A percentile compares a stretch with the other conserved stretches of the same genome.
Evolutionary conservation across 2,888 invertebrate species (phyloP).

Genomic region (Chironomus riparius): DNA sequence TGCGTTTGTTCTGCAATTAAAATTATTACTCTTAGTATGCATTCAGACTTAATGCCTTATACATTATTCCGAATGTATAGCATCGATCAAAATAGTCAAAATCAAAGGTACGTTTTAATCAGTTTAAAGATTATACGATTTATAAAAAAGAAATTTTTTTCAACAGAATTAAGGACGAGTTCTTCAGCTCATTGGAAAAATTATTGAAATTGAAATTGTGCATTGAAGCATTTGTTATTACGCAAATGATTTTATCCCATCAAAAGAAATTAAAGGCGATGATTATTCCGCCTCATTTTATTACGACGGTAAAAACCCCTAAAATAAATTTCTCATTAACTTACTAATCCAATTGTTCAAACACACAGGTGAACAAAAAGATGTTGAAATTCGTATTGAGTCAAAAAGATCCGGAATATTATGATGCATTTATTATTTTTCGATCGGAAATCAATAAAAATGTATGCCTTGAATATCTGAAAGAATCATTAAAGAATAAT

Average conservation of each 20-base stretch:
- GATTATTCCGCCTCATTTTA: slow-evolving; percentile 34
- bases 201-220: slow-evolving; percentile 39
- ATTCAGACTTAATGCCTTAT: background rate
- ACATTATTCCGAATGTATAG: too few species aligned
- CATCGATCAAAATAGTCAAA: too few species aligned
- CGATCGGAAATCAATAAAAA: slow-evolving; percentile 34
- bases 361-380: slow-evolving; percentile 32
- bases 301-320: slow-evolving; percentile 31
- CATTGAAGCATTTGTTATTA: slow-evolving; percentile 37
- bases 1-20: background rate
- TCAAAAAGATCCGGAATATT: slow-evolving; percentile 37
- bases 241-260: slow-evolving; percentile 36
- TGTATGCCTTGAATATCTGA: slow-evolving; percentile 34
- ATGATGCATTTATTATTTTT: slow-evolving; percentile 38
- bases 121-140: too few species aligned
- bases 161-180: slow-evolving; percentile 32
- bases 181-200: slow-evolving; percentile 37
- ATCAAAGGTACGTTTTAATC: too few species aligned
- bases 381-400: slow-evolving; percentile 37
- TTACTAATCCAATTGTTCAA: background rate
- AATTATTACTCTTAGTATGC: background rate
- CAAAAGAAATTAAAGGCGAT: slow-evolving; percentile 33
- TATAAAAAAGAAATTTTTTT: too few species aligned
- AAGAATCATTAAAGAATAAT: slow-evolving; percentile 37
- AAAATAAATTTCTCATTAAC: background rate